Percentiles rank a stretch among this genome's conserved stretches.
Conservation (phyloP, 1,140 invertebrate genomes). For the Rhopalosiphum maidis region DNA sequence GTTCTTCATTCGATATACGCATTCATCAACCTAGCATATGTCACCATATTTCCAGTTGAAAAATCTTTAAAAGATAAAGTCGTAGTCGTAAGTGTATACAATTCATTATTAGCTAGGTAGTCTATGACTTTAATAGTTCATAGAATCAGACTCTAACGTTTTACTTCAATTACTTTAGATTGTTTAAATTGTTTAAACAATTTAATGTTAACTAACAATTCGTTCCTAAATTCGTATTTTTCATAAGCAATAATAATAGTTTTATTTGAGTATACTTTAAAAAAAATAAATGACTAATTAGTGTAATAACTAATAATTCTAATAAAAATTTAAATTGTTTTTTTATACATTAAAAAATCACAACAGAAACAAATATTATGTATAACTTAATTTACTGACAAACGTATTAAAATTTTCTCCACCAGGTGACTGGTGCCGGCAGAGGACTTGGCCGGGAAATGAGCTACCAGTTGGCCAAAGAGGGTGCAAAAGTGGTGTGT, state of each 20-base stretch:
- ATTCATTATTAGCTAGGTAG: not conserved
- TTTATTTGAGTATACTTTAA: too few relatives aligned
- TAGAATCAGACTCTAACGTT: not conserved
- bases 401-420: not conserved
- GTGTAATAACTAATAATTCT: too few relatives aligned
- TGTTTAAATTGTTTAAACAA: not conserved
- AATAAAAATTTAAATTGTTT: too few relatives aligned
- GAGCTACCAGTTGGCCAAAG: slow-evolving; percentile 69
- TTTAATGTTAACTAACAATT: not conserved
- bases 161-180: not conserved
- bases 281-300: too few relatives aligned
- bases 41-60: not conserved
- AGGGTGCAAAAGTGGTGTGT: slow-evolving; percentile 71
- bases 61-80: slow-evolving; percentile 47
- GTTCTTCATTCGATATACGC: slow-evolving; percentile 3
- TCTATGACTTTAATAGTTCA: not conserved
- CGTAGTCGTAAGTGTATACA: slow-evolving; percentile 32
- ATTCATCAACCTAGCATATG: not conserved
- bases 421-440: slow-evolving; percentile 73
- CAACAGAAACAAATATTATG: too few relatives aligned
- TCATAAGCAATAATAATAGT: too few relatives aligned
- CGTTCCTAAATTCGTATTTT: not conserved
- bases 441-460: slow-evolving; percentile 74
- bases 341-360: too few relatives aligned
- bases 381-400: not conserved